Conservation (phyloP, 2,113 vertebrate genomes). For the Dermatemys mawii region DNA sequence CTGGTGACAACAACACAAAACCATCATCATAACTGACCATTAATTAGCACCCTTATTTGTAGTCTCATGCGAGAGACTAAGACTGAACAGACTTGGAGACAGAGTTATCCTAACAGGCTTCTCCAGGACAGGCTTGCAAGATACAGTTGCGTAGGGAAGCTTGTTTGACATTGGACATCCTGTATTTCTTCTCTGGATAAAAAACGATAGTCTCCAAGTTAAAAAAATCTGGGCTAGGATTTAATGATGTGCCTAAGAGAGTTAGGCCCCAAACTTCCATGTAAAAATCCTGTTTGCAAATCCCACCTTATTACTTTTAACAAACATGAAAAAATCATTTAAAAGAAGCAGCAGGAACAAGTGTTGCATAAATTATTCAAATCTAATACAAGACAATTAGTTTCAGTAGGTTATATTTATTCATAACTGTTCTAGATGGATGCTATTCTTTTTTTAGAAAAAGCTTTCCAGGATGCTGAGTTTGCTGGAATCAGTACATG, state of each 20-base stretch:
- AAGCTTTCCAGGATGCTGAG: background rate
- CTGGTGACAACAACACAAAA: background rate
- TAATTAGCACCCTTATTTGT: background rate
- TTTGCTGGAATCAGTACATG: background rate
- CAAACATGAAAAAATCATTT: background rate
- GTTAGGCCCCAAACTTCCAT: background rate
- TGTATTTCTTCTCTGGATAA: background rate
- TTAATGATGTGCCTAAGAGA: accelerated
- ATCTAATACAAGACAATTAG: background rate
- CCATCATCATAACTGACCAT: background rate
- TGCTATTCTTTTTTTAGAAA: background rate
- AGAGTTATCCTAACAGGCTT: background rate
- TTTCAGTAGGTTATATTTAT: background rate
- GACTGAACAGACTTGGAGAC: background rate
- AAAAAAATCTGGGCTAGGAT: background rate
- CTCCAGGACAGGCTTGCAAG: background rate
- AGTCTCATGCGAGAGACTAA: background rate
- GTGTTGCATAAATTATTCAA: background rate
- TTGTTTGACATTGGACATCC: background rate
- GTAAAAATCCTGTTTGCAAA: background rate
- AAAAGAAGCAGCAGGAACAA: background rate
- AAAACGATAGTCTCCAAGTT: background rate
- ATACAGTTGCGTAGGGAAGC: background rate
- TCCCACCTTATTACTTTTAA: background rate
- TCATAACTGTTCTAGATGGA: background rate